phyloP scores from a whole-genome alignment of 1,140 invertebrate species.

The Drosophila cardini region DNA sequence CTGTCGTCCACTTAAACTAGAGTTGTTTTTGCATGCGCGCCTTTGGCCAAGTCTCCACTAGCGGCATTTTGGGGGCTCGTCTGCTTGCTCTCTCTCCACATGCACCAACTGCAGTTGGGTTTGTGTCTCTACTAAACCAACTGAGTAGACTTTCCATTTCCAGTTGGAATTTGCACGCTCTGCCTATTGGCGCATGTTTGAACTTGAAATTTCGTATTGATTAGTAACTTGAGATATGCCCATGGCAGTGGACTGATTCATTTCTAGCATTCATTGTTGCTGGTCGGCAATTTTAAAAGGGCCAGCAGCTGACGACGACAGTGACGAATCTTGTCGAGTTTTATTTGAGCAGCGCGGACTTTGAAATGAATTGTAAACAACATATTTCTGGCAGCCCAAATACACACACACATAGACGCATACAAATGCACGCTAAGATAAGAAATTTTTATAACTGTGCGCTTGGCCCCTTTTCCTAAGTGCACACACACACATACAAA shows the following conservation, averaged over 20 bases:
- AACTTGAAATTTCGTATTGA: slow-evolving; percentile 72
- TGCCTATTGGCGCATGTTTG: slow-evolving; percentile 44
- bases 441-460: slow-evolving; percentile 61
- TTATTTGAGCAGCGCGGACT: slow-evolving; percentile 51
- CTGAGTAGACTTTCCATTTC: slow-evolving; percentile 11
- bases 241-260: slow-evolving; percentile 17
- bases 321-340: slow-evolving; percentile 22
- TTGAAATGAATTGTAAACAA: slow-evolving; percentile 72
- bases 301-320: slow-evolving; percentile 21
- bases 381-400: slow-evolving; percentile 40
- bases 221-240: slow-evolving; percentile 35
- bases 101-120: slow-evolving; percentile 55
- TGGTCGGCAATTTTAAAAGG: slow-evolving; percentile 49
- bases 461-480: slow-evolving; percentile 46
- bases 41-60: slow-evolving; percentile 32
- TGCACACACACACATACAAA: not conserved
- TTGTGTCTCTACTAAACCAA: slow-evolving; percentile 41
- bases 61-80: slow-evolving; percentile 61
- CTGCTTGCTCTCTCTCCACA: slow-evolving; percentile 27
- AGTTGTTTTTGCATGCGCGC: slow-evolving; percentile 33
- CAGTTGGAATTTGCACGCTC: slow-evolving; percentile 6
- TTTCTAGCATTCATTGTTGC: slow-evolving; percentile 1
- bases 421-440: slow-evolving; percentile 13
- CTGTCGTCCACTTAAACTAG: slow-evolving; percentile 24
- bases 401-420: slow-evolving; percentile 20